Percentiles rank a stretch among this genome's conserved stretches.
phyloP scores from a whole-genome alignment of 1,140 invertebrate genomes.

The Bombus superbus region DNA sequence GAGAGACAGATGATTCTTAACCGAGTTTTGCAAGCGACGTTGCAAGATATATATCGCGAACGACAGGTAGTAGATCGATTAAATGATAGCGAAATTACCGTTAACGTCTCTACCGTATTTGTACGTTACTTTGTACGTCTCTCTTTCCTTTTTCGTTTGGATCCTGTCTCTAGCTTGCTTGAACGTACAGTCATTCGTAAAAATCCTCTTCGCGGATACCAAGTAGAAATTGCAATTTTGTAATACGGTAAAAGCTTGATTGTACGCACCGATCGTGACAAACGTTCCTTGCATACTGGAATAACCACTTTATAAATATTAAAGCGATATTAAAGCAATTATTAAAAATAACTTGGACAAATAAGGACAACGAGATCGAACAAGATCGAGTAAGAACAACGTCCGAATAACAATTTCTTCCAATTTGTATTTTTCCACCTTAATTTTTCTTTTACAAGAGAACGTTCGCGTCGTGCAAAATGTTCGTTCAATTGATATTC shows the following conservation, averaged over 20 bases:
- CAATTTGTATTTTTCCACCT: no score
- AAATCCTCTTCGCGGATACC: no score
- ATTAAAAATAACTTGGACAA: no score
- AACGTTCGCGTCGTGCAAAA: no score
- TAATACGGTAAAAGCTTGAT: not conserved
- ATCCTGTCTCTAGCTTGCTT: not conserved
- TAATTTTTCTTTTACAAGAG: no score
- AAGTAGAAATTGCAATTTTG: not conserved
- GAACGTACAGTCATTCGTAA: no score
- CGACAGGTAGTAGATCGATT: not conserved
- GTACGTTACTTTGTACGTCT: not conserved
- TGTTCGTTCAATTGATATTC: no score
- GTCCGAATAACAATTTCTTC: no score
- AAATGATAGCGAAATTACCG: not conserved
- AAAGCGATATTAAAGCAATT: no score
- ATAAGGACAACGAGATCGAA: no score
- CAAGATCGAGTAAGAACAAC: no score
- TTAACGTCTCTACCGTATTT: no score
- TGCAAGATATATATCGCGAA: not conserved
- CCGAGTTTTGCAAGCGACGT: not conserved
- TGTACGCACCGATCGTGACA: not conserved
- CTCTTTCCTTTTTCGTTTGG: not conserved
- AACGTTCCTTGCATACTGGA: not conserved
- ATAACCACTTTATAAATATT: not conserved
- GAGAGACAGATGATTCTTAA: not conserved